Percentiles rank a stretch among this genome's conserved stretches.
These are phyloP conservation scores for Chamaetylas fuelleborni DNA, from an alignment of 2,113 vertebrate genomes.

Conservation along the genomic window DNA sequence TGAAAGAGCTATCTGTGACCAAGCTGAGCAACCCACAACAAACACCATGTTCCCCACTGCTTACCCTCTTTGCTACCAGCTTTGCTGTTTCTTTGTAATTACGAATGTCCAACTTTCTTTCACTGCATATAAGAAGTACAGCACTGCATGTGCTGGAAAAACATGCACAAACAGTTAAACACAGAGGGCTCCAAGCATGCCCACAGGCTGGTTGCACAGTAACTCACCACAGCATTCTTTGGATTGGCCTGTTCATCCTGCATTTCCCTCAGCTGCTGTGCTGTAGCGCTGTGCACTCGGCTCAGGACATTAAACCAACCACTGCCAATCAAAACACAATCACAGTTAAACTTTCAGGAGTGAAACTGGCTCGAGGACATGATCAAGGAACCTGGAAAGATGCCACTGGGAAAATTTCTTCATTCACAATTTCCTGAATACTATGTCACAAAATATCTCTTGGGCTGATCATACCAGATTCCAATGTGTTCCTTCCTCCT, in stretches of 20 bases:
- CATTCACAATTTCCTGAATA: slow-evolving; percentile 32
- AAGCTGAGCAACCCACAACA: neutral
- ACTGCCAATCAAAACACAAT: slow-evolving; percentile 61
- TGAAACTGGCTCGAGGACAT: neutral
- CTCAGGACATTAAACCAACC: slow-evolving; percentile 91
- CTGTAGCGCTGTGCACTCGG: slow-evolving; percentile 84
- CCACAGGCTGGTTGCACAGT: slow-evolving; percentile 4
- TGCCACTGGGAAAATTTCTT: neutral
- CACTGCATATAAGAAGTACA: neutral
- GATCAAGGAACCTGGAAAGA: slow-evolving; percentile 1
- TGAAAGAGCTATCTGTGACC: neutral
- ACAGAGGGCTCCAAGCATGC: neutral
- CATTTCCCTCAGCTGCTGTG: slow-evolving; percentile 90
- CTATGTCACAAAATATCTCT: neutral
- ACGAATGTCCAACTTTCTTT: neutral
- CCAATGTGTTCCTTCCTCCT: neutral
- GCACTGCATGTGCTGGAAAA: neutral
- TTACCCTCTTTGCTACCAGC: neutral
- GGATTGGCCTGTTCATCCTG: slow-evolving; percentile 93
- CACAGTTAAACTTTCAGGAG: neutral
- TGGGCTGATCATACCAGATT: neutral
- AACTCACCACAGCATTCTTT: slow-evolving; percentile 91
- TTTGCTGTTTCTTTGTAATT: neutral
- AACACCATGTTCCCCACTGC: neutral
- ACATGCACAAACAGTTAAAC: neutral